These are phyloP conservation scores for Hypotaenidia philippensis DNA, from an alignment of 2,797 vertebrate species.

Conservation along the genomic window DNA sequence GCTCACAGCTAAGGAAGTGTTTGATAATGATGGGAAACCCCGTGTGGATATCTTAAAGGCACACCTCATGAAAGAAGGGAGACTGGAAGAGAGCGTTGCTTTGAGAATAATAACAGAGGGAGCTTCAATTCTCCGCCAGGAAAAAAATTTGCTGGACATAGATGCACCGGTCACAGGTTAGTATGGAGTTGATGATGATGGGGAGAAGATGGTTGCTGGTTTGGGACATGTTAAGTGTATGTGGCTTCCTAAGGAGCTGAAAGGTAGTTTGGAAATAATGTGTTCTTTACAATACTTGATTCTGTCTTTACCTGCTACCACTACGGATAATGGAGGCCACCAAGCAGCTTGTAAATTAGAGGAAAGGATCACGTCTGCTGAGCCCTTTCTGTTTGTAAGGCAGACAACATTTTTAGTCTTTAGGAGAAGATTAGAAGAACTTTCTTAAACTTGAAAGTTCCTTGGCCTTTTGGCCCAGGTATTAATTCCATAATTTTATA, in stretches of 20 bases:
- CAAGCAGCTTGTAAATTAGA: not conserved
- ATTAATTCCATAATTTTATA: not conserved
- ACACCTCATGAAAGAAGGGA: slow-evolving; percentile 97
- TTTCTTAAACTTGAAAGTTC: not conserved
- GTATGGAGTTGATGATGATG: not conserved
- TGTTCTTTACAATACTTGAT: not conserved
- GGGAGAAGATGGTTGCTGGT: not conserved
- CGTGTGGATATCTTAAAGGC: slow-evolving; percentile 98
- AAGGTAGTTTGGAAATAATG: not conserved
- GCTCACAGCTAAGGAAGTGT: slow-evolving; percentile 97
- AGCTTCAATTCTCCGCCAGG: slow-evolving; percentile 91
- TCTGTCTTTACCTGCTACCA: not conserved
- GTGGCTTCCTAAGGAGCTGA: not conserved
- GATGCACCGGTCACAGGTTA: slow-evolving; percentile 97
- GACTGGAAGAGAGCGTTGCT: slow-evolving; percentile 94
- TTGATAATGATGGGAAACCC: slow-evolving; percentile 96
- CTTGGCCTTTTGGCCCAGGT: not conserved
- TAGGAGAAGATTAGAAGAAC: not conserved
- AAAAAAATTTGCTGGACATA: slow-evolving; percentile 97
- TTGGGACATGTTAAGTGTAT: not conserved
- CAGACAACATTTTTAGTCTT: not conserved
- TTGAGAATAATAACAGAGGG: slow-evolving; percentile 96
- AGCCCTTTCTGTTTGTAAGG: not conserved
- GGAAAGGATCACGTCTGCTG: not conserved
- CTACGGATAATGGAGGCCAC: not conserved